These are phyloP conservation scores for Gallinago paraguaiae DNA, from an alignment of 2,113 vertebrate species.

Conservation along the genomic window DNA sequence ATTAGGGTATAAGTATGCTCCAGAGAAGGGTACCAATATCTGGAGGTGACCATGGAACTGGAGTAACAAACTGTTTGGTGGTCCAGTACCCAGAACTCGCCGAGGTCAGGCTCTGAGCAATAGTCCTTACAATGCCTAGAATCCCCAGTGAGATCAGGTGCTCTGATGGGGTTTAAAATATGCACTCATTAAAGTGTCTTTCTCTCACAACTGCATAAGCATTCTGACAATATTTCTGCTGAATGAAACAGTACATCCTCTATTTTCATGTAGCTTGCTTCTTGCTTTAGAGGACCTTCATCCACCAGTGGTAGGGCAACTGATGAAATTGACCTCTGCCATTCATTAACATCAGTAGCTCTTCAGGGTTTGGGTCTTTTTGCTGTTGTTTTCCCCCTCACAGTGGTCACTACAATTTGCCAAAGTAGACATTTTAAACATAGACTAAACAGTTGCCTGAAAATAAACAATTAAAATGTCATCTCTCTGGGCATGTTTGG, in stretches of 20 bases:
- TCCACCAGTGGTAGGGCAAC: accelerated
- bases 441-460: background rate
- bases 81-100: accelerated
- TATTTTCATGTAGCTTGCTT: background rate
- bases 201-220: background rate
- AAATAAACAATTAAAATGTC: background rate
- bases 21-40: background rate
- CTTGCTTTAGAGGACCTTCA: background rate
- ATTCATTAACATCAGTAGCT: background rate
- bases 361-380: background rate
- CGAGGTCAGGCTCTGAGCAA: background rate
- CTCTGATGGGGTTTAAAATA: background rate
- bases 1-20: background rate
- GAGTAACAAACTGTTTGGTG: background rate
- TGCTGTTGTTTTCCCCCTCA: background rate
- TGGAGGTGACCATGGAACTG: background rate
- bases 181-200: accelerated
- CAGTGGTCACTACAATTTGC: background rate
- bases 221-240: background rate
- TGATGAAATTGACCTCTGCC: background rate
- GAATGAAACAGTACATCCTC: background rate
- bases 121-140: background rate
- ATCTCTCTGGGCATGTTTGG: background rate
- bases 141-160: background rate
- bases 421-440: background rate